These are phyloP conservation scores for Setophaga kirtlandii DNA, from an alignment of 2,113 vertebrate species.

Conservation along the genomic window DNA sequence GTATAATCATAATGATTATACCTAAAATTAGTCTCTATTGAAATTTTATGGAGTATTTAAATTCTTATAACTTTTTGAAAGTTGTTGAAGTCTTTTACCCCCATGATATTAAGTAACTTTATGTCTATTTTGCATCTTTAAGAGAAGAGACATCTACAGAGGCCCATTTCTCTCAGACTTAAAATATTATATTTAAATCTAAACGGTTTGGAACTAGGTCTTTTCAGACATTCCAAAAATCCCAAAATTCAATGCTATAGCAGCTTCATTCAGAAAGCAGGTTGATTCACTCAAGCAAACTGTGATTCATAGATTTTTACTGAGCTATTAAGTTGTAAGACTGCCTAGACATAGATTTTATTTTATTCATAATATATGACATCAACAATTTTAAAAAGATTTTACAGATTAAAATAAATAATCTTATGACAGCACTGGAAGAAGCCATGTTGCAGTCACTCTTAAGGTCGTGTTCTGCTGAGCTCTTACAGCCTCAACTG, in stretches of 20 bases:
- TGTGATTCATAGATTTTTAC: slow-evolving; percentile 12
- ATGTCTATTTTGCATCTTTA: slow-evolving; percentile 13
- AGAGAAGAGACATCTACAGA: slow-evolving; percentile 17
- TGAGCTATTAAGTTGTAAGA: slow-evolving; percentile 33
- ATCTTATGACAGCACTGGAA: not conserved
- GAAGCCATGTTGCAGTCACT: slow-evolving; percentile 6
- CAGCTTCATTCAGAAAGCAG: slow-evolving; percentile 28
- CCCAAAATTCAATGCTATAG: not conserved
- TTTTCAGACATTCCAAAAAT: slow-evolving; percentile 32
- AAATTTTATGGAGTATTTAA: slow-evolving; percentile 34
- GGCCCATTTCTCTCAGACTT: slow-evolving; percentile 22
- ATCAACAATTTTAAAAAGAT: slow-evolving; percentile 10
- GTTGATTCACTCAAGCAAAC: slow-evolving; percentile 41
- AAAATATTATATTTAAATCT: slow-evolving; percentile 59
- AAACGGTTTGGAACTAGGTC: slow-evolving; percentile 51
- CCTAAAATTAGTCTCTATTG: slow-evolving; percentile 45
- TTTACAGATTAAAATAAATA: slow-evolving; percentile 23
- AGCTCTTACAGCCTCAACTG: not conserved
- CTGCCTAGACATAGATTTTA: slow-evolving; percentile 34
- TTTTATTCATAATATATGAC: slow-evolving; percentile 46
- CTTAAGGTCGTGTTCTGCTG: not conserved
- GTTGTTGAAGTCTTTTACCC: not conserved
- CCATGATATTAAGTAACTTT: not conserved
- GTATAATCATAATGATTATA: slow-evolving; percentile 30
- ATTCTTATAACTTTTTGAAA: slow-evolving; percentile 35